Conservation (phyloP, 2,888 invertebrate genomes). For the Oasisia sp. region DNA sequence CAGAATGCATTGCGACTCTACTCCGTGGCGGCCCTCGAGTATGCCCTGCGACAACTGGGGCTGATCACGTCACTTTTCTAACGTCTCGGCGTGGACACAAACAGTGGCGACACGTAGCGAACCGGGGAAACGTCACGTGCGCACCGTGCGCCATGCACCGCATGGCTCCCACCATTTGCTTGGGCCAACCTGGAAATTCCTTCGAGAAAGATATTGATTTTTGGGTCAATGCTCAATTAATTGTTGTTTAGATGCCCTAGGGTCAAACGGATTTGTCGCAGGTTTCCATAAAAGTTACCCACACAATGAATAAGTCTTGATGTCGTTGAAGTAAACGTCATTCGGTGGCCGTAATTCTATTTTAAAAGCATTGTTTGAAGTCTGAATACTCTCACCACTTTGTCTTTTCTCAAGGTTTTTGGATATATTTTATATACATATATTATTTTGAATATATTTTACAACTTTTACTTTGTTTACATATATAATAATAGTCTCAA, state of each 20-base stretch:
- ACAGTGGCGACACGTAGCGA: neutral
- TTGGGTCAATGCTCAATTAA: neutral
- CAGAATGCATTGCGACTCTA: neutral
- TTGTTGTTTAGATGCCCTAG: neutral
- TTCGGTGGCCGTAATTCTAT: no score
- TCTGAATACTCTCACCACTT: no score
- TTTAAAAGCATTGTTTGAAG: no score
- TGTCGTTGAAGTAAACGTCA: no score
- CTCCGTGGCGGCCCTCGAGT: neutral
- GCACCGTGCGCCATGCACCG: neutral
- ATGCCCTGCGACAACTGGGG: neutral
- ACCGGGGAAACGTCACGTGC: neutral
- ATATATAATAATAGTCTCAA: no score
- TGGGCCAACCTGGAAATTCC: neutral
- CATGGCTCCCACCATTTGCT: neutral
- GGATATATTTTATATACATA: no score
- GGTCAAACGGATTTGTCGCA: neutral
- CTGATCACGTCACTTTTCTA: neutral
- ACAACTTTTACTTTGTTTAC: no score
- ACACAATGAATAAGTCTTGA: no score
- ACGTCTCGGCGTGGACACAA: neutral
- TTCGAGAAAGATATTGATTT: neutral
- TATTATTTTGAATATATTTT: no score
- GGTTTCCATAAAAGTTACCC: no score
- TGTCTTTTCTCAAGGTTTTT: no score